Base-by-base conservation (phyloP, 2,888 invertebrate species). In the Drosophila antonietae region DNA sequence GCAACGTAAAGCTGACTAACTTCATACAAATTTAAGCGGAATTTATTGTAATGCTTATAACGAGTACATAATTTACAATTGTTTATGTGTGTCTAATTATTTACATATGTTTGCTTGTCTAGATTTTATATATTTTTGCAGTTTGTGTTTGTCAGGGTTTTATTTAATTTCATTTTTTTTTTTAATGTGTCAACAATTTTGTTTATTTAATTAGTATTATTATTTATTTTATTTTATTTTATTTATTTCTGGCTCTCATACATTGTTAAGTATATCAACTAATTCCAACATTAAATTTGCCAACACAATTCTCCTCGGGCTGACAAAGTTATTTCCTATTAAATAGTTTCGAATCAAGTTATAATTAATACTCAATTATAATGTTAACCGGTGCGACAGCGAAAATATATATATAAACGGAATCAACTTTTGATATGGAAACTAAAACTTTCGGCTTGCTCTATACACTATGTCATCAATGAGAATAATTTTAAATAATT, bases 31-130 rank as follows among this genome's bases (percentile, higher is more conserved):
- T 79, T 60, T 53, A 74, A 78, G 76, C 76, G 70, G 62, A 63
- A 60, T 65, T 56, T 67, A 69, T 57, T 62, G 41, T 60, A 49
- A 63, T 65, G 76, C 70, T 62, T 79, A 79, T 78, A 86, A 80
- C 81, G 69, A 88, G 78, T 88, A 82, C 65, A 73, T 88, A 70
- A 86, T 83, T 88, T 83, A 88, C 83, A 83, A 72, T 84, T 73
- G 52, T 68, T 43, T 56, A 57, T 75, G 66, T 71, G 62, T 62
- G 28, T 68, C 47, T 73, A 65, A 51, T 53, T 83, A 85, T 83
- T 87, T 84, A 88, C 88, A 83, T 75, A 64, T 75, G 73, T 75
- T n/a, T 49, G 51, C 43, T 37, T 62, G 55, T 35, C 46, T 59
- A 51, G 49, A 51, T 67, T 47, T 59, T 33, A 9, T 43, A 46